Conservation (phyloP, 2,888 invertebrate species). For the Scaptomyza cyrtandrae region DNA sequence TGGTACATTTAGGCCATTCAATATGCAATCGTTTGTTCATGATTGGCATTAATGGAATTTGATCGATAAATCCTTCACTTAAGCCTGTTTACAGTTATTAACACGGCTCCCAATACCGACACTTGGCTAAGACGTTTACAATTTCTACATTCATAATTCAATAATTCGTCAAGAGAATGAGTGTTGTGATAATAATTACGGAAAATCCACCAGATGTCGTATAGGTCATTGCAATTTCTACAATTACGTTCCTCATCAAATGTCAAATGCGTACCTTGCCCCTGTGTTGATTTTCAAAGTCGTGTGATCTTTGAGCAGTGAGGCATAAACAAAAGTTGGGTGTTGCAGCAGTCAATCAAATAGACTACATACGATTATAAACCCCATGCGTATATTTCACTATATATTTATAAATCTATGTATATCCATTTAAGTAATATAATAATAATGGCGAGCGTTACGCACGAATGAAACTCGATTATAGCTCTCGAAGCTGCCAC, state of each 20-base stretch:
- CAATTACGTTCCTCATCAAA: constrained; percentile 18
- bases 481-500: constrained; percentile 37
- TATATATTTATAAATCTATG: constrained; percentile 15
- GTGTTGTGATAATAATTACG: constrained; percentile 26
- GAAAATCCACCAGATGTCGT: constrained; percentile 59
- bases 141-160: background rate
- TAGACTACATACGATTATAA: background rate
- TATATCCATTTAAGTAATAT: constrained; percentile 17
- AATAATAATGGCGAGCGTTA: constrained; percentile 36
- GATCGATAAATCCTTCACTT: constrained; percentile 5
- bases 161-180: constrained; percentile 4
- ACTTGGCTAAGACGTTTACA: background rate
- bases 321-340: constrained; percentile 11
- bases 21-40: background rate
- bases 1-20: background rate
- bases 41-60: background rate
- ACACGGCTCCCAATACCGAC: background rate
- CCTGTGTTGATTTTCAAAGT: constrained; percentile 8
- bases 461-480: constrained; percentile 51
- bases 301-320: constrained; percentile 30
- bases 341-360: background rate
- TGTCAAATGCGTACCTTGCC: constrained; percentile 17
- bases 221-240: constrained; percentile 37
- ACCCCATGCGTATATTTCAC: constrained; percentile 5
- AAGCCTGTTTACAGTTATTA: background rate